Percentiles rank a stretch among this genome's conserved stretches.
These are phyloP conservation scores for Pollenia labialis DNA, from an alignment of 2,888 invertebrate genomes.

Conservation along the genomic window DNA sequence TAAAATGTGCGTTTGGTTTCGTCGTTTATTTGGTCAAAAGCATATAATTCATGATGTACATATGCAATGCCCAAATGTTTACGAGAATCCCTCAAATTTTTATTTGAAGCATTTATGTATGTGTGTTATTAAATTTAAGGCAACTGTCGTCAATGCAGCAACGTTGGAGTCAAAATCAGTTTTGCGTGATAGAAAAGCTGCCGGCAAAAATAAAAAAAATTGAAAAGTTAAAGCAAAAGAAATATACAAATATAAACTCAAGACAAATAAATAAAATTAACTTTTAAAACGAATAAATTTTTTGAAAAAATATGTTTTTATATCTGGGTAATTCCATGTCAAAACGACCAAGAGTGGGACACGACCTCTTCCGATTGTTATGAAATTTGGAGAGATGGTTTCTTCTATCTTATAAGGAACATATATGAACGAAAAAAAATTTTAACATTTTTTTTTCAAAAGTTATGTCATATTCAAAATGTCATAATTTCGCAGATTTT, in stretches of 20 bases:
- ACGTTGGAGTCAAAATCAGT: slow-evolving; percentile 14
- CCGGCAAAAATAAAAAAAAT: not conserved
- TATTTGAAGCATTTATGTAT: slow-evolving; percentile 22
- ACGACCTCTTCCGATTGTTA: no score
- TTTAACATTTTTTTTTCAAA: no score
- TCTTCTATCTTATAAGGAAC: no score
- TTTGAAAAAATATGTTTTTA: no score
- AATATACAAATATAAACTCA: not conserved
- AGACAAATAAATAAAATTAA: no score
- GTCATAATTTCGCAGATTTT: no score
- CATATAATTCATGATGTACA: not conserved
- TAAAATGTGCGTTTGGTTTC: not conserved
- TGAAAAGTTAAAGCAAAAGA: slow-evolving; percentile 5
- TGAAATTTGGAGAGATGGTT: no score
- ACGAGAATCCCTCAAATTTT: slow-evolving; percentile 11
- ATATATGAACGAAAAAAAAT: no score
- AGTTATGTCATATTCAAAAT: no score
- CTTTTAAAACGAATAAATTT: no score
- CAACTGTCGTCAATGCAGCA: slow-evolving; percentile 38
- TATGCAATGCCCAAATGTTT: not conserved
- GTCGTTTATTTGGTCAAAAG: slow-evolving; percentile 15
- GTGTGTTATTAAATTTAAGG: not conserved
- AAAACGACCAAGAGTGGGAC: no score
- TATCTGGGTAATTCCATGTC: no score
- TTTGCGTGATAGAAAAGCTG: not conserved